A percentile compares a stretch with the other conserved stretches of the same genome.
Conservation (phyloP, 2,888 invertebrate species). For the Asteroscopus sphinx region DNA sequence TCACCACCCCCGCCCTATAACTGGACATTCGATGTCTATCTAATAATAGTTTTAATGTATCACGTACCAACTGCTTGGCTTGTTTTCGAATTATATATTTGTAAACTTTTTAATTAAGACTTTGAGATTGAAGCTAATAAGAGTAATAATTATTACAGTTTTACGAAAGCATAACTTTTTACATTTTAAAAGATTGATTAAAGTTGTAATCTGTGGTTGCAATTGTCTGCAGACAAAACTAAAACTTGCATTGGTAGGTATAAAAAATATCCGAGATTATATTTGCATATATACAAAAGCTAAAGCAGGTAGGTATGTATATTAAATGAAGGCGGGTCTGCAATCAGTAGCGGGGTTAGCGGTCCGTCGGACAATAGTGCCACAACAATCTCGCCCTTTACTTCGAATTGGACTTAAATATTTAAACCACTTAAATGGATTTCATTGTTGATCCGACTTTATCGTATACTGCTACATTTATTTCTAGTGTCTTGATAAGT, state of each 20-base stretch:
- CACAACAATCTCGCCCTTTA: slow-evolving; percentile 88
- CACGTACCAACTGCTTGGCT: background rate
- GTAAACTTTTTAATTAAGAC: background rate
- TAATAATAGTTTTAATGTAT: slow-evolving; percentile 30
- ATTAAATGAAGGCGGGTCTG: slow-evolving; percentile 85
- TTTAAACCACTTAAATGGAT: slow-evolving; percentile 88
- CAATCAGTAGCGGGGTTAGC: slow-evolving; percentile 85
- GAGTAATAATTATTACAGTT: no score
- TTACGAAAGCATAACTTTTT: no score
- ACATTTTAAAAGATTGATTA: no score
- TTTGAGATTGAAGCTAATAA: no score
- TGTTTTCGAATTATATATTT: slow-evolving; percentile 13
- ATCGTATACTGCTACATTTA: slow-evolving; percentile 67
- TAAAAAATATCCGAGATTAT: slow-evolving; percentile 18
- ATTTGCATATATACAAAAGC: slow-evolving; percentile 65
- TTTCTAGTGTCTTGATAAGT: slow-evolving; percentile 60
- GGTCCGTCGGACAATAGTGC: slow-evolving; percentile 84
- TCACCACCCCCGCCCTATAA: slow-evolving; percentile 51
- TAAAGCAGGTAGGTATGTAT: slow-evolving; percentile 77
- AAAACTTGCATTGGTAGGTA: slow-evolving; percentile 1
- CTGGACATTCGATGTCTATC: slow-evolving; percentile 48
- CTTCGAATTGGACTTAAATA: slow-evolving; percentile 88
- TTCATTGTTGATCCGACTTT: slow-evolving; percentile 84
- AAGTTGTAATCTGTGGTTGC: background rate
- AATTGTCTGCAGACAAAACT: background rate